Base-by-base conservation (phyloP, 2,888 invertebrate species). In the Heteropelma amictum region DNA sequence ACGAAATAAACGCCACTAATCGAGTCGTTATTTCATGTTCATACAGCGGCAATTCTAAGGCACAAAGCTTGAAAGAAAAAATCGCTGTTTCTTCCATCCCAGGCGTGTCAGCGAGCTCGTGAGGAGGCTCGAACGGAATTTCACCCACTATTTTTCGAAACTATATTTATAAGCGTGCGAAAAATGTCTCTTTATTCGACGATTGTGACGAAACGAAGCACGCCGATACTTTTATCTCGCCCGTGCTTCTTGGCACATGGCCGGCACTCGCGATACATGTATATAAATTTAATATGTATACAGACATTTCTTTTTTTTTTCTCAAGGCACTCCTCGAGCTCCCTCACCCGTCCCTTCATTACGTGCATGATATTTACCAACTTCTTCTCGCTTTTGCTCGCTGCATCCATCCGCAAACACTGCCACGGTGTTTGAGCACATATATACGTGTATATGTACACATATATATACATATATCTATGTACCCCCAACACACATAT, bases 341-440 rank as follows among this genome's bases (percentile, higher is more conserved):
- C 63, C 63, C 70, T 73, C 64, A 63, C 67, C 74, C 65, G 73
- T 21, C 17, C 45, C 56, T 33, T 26, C 30, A 56, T 73, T 63
- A 45, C 54, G 33, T 53, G 26, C 26, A 61, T 61, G 23, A 53
- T 45, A 53, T 53, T 64, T 68, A 63, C 63, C 28, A 54, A 68
- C 54, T 49, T 68, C 54, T 49, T 68, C 17, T 54, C 17, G 21
- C 67, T 47, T 61, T 10, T 7, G 8, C 45, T 33, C 14, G 42
- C 14, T 35, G 56, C 26, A 38, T 23, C 19, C 45, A 47, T 61
- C 33, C 2, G n/a, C 21, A 33, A 2, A 19, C 12, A 30, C 19
- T 7, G n/a, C n/a, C n/a, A n/a, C n/a, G 33, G 33, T 1, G 0
- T 21, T 10, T 10, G 2, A 45, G 12, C 14, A 33, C 33, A n/a